phyloP scores from a whole-genome alignment of 2,888 invertebrate species.

The Euphydryas editha region DNA sequence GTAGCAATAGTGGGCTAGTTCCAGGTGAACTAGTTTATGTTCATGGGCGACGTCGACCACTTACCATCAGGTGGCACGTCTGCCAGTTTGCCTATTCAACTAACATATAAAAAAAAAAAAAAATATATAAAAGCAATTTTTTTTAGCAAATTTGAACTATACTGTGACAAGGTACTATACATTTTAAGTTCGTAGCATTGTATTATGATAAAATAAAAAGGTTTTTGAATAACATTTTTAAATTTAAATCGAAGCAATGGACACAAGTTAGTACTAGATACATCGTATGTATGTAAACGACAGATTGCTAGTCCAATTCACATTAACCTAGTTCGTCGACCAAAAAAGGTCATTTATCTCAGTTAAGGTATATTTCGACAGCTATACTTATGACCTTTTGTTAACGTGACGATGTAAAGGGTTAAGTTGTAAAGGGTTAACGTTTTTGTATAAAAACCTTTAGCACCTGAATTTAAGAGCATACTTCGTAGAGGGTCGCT shows the following conservation, averaged over 20 bases:
- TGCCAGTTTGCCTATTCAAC: too few species aligned
- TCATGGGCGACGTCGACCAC: too few species aligned
- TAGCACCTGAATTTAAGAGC: neutral
- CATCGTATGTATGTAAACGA: neutral
- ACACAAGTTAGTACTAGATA: neutral
- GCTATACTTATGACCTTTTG: neutral
- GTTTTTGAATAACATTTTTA: too few species aligned
- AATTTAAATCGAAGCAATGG: neutral
- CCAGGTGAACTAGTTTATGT: too few species aligned
- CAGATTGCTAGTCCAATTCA: neutral
- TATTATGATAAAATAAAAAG: too few species aligned
- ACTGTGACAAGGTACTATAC: too few species aligned
- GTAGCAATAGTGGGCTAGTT: too few species aligned
- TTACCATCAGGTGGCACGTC: too few species aligned
- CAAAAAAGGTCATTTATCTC: slow-evolving; percentile 4
- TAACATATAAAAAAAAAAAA: too few species aligned
- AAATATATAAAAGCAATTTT: too few species aligned
- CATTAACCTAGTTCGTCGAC: neutral
- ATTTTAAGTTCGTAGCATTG: too few species aligned
- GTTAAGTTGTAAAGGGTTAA: slow-evolving; percentile 1
- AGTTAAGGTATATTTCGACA: neutral
- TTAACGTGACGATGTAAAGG: neutral
- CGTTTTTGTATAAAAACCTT: neutral
- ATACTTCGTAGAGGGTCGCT: slow-evolving; percentile 7
- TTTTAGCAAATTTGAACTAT: too few species aligned